Evolutionary conservation across 2,888 invertebrate genomes (phyloP).

Genomic region (Trissoscelio sp.): DNA sequence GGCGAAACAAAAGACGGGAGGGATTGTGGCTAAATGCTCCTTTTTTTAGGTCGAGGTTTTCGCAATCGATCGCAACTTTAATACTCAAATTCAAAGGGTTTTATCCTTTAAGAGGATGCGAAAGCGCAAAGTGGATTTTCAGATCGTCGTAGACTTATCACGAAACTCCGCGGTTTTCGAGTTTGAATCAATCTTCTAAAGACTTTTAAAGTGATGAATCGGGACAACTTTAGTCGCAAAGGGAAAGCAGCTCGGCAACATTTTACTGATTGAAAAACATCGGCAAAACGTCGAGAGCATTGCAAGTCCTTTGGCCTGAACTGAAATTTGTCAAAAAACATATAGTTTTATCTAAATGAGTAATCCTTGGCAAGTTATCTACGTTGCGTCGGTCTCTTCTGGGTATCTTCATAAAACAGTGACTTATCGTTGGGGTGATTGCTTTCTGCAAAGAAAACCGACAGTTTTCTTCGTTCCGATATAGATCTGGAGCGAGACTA

Average conservation of each 20-base stretch:
- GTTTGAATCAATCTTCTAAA: slow-evolving; percentile 15
- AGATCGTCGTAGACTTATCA: not conserved
- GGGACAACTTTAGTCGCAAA: not conserved
- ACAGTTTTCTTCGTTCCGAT: slow-evolving; percentile 21
- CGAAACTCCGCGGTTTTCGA: not conserved
- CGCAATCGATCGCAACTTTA: not conserved
- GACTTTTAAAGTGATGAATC: not conserved
- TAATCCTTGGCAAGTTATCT: slow-evolving; percentile 5
- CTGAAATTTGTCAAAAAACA: slow-evolving; percentile 6
- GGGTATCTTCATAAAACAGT: slow-evolving; percentile 8
- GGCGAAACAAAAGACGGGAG: not conserved
- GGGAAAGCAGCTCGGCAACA: not conserved
- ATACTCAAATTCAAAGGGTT: slow-evolving; percentile 1
- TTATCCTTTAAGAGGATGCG: slow-evolving; percentile 17
- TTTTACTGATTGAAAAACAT: not conserved
- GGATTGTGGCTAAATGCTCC: not conserved
- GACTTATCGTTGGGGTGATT: slow-evolving; percentile 17
- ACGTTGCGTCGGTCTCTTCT: not conserved
- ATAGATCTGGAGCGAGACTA: slow-evolving; percentile 35
- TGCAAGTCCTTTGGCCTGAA: not conserved
- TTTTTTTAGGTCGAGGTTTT: slow-evolving; percentile 19
- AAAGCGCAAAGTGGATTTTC: slow-evolving; percentile 21
- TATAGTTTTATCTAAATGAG: slow-evolving; percentile 10
- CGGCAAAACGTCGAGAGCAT: not conserved
- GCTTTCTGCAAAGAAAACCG: slow-evolving; percentile 28